Base-by-base conservation (phyloP, 2,888 invertebrate species). In the Heterodera filipjevi region DNA sequence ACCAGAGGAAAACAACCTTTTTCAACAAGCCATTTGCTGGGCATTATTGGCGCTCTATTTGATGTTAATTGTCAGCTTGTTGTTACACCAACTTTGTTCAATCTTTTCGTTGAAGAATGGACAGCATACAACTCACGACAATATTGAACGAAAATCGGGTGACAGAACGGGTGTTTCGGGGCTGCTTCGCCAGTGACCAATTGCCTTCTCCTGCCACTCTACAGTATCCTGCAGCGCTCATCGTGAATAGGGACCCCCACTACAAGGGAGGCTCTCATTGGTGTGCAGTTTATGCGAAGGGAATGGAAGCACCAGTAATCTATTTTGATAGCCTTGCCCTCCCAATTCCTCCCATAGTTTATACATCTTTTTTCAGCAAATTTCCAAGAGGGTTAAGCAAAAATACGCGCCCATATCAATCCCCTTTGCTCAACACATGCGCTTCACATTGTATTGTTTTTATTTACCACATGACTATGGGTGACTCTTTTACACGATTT, bases 261-360 rank as follows among this genome's bases (percentile, higher is more conserved):
- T 16, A 46, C 27, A 32, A 27, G 27, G 12, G 19, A 1, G 75
- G 77, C 6, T 35, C 76, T 32, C 76, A 76, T 76, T 76, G 76
- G 76, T 44, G 35, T 14, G 44, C 76, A 2, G 14, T 76, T 14
- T 39, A 59, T 27, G 30, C 35, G 3, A 76, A 76, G 44, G 35
- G 35, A 27, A 2, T 33, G 19, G 66, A 70, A 5, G 71, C 10
- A 12, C 46, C 35, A 72, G 39, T 72, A 10, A 22, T 3, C 5
- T 76, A 76, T 76, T 76, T 76, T 76, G 76, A 76, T 33, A 70
- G 71, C 64, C 35, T 76, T 39, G 32, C 33, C 35, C 64, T 64
- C 12, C 30, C 53, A 12, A n/a, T 64, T 16, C 33, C 27, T 19
- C 3, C n/a, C 22, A n/a, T n/a, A 8, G 27, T 76, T 44, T 32